These are phyloP conservation scores for Heliornis fulica DNA, from an alignment of 2,113 vertebrate species.

Conservation along the genomic window DNA sequence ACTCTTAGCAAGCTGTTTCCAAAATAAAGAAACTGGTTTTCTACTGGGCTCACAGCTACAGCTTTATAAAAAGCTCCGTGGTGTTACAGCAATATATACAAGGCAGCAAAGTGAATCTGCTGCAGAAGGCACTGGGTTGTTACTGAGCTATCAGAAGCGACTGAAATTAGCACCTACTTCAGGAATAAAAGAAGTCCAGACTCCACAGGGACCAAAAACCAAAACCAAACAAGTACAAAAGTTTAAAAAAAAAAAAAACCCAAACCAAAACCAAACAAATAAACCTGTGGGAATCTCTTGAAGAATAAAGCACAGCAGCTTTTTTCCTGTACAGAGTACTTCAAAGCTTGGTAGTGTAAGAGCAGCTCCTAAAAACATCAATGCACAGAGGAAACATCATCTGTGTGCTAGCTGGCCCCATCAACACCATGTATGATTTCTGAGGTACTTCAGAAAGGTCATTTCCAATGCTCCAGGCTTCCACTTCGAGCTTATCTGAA, in stretches of 20 bases:
- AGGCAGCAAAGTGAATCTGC: background rate
- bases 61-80: background rate
- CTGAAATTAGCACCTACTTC: background rate
- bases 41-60: background rate
- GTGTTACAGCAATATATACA: background rate
- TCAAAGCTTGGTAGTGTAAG: background rate
- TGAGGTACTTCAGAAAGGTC: background rate
- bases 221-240: background rate
- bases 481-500: background rate
- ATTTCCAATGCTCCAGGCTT: background rate
- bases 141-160: background rate
- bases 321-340: background rate
- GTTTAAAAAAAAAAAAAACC: background rate
- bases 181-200: background rate
- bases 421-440: background rate
- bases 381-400: background rate
- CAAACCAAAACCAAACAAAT: too few relatives aligned
- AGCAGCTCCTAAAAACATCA: background rate
- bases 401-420: background rate
- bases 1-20: background rate
- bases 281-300: background rate
- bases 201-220: background rate
- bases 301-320: background rate
- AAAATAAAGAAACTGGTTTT: background rate
- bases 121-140: background rate